These are phyloP conservation scores for Spinus pinus DNA, from an alignment of 2,797 vertebrate genomes.

Conservation along the genomic window DNA sequence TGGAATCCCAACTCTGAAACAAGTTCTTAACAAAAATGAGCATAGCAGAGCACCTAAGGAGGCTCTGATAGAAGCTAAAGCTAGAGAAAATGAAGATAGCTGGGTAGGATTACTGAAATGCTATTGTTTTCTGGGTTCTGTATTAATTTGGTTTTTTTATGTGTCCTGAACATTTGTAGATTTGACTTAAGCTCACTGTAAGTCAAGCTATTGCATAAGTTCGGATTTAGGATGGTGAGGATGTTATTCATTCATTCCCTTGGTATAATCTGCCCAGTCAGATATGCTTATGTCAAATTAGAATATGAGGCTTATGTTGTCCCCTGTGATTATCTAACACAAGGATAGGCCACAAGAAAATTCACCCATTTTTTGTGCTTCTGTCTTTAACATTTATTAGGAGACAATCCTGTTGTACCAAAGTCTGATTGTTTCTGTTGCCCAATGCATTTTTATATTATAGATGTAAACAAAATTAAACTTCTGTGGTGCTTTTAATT, in stretches of 20 bases:
- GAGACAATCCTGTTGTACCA: rapidly evolving
- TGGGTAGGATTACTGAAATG: background rate
- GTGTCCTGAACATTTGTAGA: background rate
- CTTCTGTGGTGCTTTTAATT: background rate
- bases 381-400: background rate
- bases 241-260: background rate
- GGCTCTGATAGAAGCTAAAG: background rate
- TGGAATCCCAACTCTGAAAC: background rate
- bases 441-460: background rate
- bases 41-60: background rate
- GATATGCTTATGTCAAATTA: background rate
- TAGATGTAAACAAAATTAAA: background rate
- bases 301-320: background rate
- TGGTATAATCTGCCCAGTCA: background rate
- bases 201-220: background rate
- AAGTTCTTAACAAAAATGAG: background rate
- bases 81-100: background rate
- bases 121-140: background rate
- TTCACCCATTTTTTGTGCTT: background rate
- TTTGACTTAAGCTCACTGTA: background rate
- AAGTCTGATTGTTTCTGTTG: background rate
- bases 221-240: background rate
- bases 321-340: background rate
- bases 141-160: background rate
- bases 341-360: background rate